Evolutionary conservation across 2,797 vertebrate species (phyloP).

Genomic region (Oreochromis grahami): DNA sequence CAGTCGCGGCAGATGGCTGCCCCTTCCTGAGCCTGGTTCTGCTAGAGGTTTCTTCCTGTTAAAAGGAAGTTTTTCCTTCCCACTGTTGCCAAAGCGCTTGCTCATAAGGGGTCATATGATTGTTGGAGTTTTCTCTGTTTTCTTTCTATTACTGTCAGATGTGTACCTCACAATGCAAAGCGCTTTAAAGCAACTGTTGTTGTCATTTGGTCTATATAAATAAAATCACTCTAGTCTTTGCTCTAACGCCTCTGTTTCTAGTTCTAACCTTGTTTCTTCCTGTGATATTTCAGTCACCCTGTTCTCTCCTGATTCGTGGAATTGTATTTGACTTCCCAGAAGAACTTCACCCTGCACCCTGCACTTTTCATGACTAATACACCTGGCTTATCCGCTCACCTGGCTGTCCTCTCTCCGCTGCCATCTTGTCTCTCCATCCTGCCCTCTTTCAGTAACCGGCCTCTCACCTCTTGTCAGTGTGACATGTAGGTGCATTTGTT

Average conservation of each 20-base stretch:
- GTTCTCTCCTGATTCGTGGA: not conserved
- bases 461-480: not conserved
- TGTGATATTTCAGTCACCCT: accelerated
- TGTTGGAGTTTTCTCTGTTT: too few relatives aligned
- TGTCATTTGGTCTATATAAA: not conserved
- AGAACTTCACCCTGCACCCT: not conserved
- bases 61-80: too few relatives aligned
- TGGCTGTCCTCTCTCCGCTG: not conserved
- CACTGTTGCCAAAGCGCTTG: too few relatives aligned
- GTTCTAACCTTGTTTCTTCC: not conserved
- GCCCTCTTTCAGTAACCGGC: not conserved
- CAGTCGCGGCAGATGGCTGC: too few relatives aligned
- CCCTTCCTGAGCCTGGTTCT: too few relatives aligned
- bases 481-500: not conserved
- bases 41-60: too few relatives aligned
- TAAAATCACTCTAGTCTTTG: not conserved
- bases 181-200: not conserved
- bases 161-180: accelerated
- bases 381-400: not conserved
- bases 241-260: not conserved
- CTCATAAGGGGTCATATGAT: too few relatives aligned
- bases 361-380: not conserved
- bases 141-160: not conserved
- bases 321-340: not conserved
- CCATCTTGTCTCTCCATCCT: not conserved